Conservation (phyloP, 2,797 vertebrate genomes). For the Tachyglossus aculeatus region DNA sequence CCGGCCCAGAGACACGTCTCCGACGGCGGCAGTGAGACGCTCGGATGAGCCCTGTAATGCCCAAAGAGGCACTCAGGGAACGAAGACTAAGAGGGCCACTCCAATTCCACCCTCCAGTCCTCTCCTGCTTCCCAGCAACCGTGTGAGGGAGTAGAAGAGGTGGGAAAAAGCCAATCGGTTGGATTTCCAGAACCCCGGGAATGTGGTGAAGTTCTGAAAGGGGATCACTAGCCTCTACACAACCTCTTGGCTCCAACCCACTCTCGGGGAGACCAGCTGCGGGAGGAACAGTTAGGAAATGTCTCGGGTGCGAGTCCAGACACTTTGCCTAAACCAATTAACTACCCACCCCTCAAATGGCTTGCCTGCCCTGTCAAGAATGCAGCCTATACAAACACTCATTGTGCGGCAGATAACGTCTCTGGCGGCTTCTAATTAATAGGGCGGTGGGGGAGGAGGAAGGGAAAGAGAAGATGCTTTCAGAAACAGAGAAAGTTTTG, state of each 20-base stretch:
- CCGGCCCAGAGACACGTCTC: too few relatives aligned
- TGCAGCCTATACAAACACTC: constrained; percentile 59
- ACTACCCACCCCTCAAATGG: constrained; percentile 64
- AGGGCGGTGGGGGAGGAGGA: not conserved
- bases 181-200: constrained; percentile 63
- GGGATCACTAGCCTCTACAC: constrained; percentile 38
- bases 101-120: too few relatives aligned
- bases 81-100: too few relatives aligned
- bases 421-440: constrained; percentile 62
- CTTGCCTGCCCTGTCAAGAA: constrained; percentile 64
- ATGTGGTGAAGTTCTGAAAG: constrained; percentile 34
- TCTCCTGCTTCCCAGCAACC: constrained; percentile 46
- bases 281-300: constrained; percentile 60
- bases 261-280: constrained; percentile 61
- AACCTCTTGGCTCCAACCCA: constrained; percentile 61
- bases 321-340: constrained; percentile 72
- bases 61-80: too few relatives aligned
- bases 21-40: too few relatives aligned
- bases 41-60: too few relatives aligned
- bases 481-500: not conserved
- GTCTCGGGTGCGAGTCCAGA: constrained; percentile 66
- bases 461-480: not conserved
- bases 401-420: constrained; percentile 58
- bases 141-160: constrained; percentile 35
- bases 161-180: constrained; percentile 55